A percentile compares a stretch with the other conserved stretches of the same genome.
phyloP scores from a whole-genome alignment of 1,140 invertebrate species.

The Penaeus vannamei region DNA sequence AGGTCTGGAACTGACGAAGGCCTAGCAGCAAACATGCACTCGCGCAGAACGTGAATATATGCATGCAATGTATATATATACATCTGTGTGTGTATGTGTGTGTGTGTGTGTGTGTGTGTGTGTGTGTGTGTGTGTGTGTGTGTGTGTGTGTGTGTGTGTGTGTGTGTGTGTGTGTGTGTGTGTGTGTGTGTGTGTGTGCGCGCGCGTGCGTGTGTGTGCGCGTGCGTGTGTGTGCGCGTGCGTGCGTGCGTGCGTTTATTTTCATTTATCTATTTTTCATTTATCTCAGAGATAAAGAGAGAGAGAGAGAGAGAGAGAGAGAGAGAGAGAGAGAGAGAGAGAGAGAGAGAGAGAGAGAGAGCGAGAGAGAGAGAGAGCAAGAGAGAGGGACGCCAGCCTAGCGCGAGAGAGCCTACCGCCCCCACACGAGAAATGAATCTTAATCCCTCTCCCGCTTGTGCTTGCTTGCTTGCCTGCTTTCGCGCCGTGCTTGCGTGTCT shows the following conservation, averaged over 20 bases:
- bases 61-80: not conserved
- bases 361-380: not conserved
- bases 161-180: not conserved
- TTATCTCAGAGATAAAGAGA: not conserved
- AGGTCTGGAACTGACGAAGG: not conserved
- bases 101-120: not conserved
- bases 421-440: too few relatives aligned
- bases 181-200: not conserved
- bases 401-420: too few relatives aligned
- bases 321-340: not conserved
- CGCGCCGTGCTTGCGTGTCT: too few relatives aligned
- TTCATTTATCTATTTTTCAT: not conserved
- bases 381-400: not conserved
- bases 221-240: not conserved
- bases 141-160: not conserved
- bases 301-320: too few relatives aligned
- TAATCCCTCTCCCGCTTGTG: too few relatives aligned
- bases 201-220: not conserved
- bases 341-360: conserved; percentile 1
- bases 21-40: not conserved
- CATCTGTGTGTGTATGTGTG: not conserved
- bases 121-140: not conserved
- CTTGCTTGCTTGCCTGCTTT: too few relatives aligned
- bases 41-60: not conserved
- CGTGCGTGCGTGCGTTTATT: not conserved